These are phyloP conservation scores for Saturnia japonica DNA, from an alignment of 2,888 invertebrate genomes.

Conservation along the genomic window DNA sequence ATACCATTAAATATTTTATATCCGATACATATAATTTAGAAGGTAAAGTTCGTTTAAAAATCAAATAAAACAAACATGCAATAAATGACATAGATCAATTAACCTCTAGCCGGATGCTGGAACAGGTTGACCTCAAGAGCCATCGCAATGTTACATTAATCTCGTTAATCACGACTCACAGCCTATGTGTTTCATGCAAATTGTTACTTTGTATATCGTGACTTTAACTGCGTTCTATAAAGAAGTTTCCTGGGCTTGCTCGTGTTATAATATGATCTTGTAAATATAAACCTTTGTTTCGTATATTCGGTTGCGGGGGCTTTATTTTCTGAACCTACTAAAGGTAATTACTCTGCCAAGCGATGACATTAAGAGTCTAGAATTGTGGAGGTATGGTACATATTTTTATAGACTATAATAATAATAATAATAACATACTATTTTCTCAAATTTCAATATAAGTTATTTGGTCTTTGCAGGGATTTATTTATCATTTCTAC, in stretches of 20 bases:
- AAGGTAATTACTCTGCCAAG: not conserved
- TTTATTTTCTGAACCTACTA: not conserved
- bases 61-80: slow-evolving; percentile 18
- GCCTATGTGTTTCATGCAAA: slow-evolving; percentile 52
- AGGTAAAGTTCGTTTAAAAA: slow-evolving; percentile 8
- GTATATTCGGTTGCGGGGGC: not conserved
- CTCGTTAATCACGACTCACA: slow-evolving; percentile 53
- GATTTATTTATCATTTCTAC: not conserved
- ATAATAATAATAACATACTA: too few species aligned
- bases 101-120: slow-evolving; percentile 55
- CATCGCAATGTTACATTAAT: slow-evolving; percentile 54
- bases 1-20: not conserved
- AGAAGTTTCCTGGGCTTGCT: not conserved
- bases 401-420: not conserved
- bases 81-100: slow-evolving; percentile 23
- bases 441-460: not conserved
- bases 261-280: not conserved
- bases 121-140: slow-evolving; percentile 58
- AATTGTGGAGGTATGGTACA: not conserved
- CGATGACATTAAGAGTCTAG: not conserved
- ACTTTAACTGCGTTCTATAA: slow-evolving; percentile 39
- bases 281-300: not conserved
- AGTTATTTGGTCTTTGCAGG: not conserved
- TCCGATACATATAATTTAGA: not conserved
- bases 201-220: slow-evolving; percentile 49